Evolutionary conservation across 2,113 vertebrate genomes (phyloP).

Genomic region (Lethenteron reissneri): DNA sequence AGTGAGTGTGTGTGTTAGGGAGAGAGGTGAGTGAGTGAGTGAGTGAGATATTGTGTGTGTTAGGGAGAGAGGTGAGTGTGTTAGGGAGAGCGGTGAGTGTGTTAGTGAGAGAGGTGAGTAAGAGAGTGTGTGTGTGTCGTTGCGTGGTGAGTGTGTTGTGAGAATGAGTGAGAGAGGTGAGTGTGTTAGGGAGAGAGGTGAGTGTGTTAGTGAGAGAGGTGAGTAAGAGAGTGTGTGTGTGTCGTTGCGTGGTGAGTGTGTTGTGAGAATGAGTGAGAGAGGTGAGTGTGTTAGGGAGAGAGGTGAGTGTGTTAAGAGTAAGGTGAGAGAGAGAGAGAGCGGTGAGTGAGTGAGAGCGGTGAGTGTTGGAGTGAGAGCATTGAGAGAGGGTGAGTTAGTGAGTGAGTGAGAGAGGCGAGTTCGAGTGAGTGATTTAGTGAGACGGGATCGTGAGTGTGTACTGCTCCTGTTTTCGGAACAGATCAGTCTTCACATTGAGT

Average conservation of each 20-base stretch:
- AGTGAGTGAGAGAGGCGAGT: not conserved
- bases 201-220: not conserved
- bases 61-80: constrained; percentile 4
- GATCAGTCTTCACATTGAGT: too few relatives aligned
- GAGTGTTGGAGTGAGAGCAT: not conserved
- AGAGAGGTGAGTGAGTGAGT: not conserved
- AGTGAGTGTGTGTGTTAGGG: too few relatives aligned
- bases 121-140: not conserved
- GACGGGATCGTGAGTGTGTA: not conserved
- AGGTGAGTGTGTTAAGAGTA: not conserved
- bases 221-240: not conserved
- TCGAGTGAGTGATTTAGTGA: not conserved
- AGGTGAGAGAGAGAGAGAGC: not conserved
- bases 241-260: too few relatives aligned
- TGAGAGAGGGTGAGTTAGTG: not conserved
- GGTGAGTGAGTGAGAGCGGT: not conserved
- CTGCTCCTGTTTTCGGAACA: too few relatives aligned
- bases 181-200: not conserved
- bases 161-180: not conserved
- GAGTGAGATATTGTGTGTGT: not conserved
- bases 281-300: not conserved
- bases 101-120: not conserved
- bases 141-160: not conserved
- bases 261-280: not conserved
- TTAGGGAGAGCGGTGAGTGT: not conserved